These are phyloP conservation scores for Drosophila insularis DNA, from an alignment of 1,140 invertebrate genomes.

Conservation along the genomic window DNA sequence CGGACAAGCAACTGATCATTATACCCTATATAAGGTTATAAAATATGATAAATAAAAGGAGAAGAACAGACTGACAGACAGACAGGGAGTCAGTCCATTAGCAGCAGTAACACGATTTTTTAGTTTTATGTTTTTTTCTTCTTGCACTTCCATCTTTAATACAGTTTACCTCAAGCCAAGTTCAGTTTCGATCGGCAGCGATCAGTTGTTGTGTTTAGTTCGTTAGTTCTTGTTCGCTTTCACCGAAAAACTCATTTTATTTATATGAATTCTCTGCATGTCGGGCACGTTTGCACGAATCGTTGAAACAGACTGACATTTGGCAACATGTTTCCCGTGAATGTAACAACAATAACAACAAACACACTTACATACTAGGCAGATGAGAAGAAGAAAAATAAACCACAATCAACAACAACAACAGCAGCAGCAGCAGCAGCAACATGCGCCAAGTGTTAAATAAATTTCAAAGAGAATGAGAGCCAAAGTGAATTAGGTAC, in stretches of 20 bases:
- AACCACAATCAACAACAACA: neutral
- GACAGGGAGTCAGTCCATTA: slow-evolving; percentile 42
- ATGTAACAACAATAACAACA: slow-evolving; percentile 14
- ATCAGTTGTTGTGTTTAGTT: neutral
- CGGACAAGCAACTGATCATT: too few species aligned
- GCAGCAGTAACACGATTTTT: slow-evolving; percentile 58
- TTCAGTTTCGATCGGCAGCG: neutral
- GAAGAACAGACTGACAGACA: neutral
- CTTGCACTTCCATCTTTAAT: neutral
- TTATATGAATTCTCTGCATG: slow-evolving; percentile 77
- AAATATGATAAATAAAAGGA: slow-evolving; percentile 24
- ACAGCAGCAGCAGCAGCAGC: slow-evolving; percentile 21
- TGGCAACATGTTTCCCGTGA: slow-evolving; percentile 39
- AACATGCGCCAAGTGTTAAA: slow-evolving; percentile 59
- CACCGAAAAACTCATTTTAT: slow-evolving; percentile 73
- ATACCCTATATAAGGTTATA: too few species aligned
- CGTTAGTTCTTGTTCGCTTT: slow-evolving; percentile 63
- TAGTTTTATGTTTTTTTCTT: too few species aligned
- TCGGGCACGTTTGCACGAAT: slow-evolving; percentile 75
- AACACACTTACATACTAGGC: slow-evolving; percentile 5
- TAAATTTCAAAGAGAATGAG: slow-evolving; percentile 36
- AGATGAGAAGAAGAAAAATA: too few species aligned
- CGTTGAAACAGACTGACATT: slow-evolving; percentile 43
- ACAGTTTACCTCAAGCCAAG: neutral
- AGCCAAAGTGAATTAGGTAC: slow-evolving; percentile 26